Evolutionary conservation across 64 coral and sea anemone species (phyloP), one percentile per base, ranked within the genome.

Genomic region (Astreopora myriophthalma): DNA sequence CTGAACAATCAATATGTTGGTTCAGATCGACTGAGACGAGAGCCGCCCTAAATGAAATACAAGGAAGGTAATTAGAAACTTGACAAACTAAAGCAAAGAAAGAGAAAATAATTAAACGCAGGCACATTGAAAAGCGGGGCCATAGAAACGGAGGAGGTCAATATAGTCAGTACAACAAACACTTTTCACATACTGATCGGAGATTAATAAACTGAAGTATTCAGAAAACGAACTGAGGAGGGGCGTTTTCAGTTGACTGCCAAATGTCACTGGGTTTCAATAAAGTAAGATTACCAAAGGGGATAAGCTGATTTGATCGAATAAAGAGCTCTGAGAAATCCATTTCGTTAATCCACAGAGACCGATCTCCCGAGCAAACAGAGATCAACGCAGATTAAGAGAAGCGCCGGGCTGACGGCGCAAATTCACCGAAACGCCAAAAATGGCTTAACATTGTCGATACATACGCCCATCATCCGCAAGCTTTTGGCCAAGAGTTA

Each of bases 221-320:
- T 83, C 52, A 83, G 37, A 64, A 65, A 83, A 55, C 12, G 12
- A 19, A 55, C 1, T n/a, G n/a, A n/a, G 51, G 17, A 55, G 51
- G 10, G 3, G 12, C 23, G 32, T 35, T 37, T 22, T 83, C 38
- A 25, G 61, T 39, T 57, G 34, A 20, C 57, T 4, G 33, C 19
- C 33, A 62, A 83, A 83, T 64, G 57, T 22, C 30, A 7, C 2
- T 3, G 4, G 34, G 32, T 1, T 64, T 63, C n/a, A n/a, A n/a
- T 8, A 83, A n/a, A 33, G 10, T 24, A 60, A 22, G 51, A 62
- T 82, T 82, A 63, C 10, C 19, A 83, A 24, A n/a, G 79, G 34
- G 37, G 22, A 83, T 83, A 83, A 83, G 57, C 51, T 57, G 57
- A 83, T 83, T 83, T 83, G 3, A 80, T 32, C 49, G 16, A 38